Percentiles rank a stretch among this genome's conserved stretches.
Evolutionary conservation across 1,140 invertebrate species (phyloP).

Genomic region (Coelopa frigida): DNA sequence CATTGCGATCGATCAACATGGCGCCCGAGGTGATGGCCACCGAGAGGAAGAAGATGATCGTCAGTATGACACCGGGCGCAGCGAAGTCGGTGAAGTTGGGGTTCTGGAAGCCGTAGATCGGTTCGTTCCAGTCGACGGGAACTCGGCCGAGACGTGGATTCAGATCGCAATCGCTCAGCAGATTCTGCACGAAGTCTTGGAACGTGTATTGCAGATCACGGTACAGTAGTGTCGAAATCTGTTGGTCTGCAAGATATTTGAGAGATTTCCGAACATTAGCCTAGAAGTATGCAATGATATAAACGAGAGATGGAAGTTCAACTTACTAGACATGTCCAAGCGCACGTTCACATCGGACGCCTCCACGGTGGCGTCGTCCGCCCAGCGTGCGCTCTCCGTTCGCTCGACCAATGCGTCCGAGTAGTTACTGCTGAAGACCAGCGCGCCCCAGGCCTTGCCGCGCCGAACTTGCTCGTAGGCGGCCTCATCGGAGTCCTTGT

Average conservation of each 20-base stretch:
- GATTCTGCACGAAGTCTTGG: constrained; percentile 60
- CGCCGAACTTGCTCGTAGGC: constrained; percentile 63
- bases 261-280: background rate
- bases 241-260: constrained; percentile 67
- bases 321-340: constrained; percentile 87
- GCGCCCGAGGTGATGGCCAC: constrained; percentile 85
- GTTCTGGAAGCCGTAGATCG: constrained; percentile 75
- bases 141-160: constrained; percentile 64
- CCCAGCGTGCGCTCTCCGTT: constrained; percentile 59
- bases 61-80: constrained; percentile 86
- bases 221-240: constrained; percentile 76
- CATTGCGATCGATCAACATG: constrained; percentile 83
- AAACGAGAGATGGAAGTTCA: background rate
- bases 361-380: constrained; percentile 60
- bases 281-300: background rate
- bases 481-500: constrained; percentile 47
- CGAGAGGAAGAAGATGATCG: constrained; percentile 91
- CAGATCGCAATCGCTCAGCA: constrained; percentile 60
- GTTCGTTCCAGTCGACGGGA: constrained; percentile 70
- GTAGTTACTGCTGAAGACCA: constrained; percentile 79
- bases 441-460: constrained; percentile 74
- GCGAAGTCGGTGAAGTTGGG: constrained; percentile 93
- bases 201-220: constrained; percentile 67
- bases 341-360: constrained; percentile 68
- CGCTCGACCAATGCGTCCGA: constrained; percentile 65